These are phyloP conservation scores for Drosophila virilis DNA, from an alignment of 1,140 invertebrate genomes.

Conservation along the genomic window DNA sequence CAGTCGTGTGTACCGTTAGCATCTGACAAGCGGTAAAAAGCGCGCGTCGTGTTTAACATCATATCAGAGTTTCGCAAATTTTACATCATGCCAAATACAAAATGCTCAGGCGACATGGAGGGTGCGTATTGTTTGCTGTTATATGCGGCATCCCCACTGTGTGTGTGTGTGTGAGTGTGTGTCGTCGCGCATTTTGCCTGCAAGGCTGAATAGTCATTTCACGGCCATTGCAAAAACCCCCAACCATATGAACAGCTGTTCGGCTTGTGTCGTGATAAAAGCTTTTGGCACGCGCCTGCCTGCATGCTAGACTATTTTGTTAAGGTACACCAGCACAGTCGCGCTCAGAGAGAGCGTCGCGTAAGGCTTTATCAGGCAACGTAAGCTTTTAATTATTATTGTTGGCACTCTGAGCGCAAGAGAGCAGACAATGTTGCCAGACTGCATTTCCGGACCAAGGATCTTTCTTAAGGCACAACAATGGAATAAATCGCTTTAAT, in stretches of 20 bases:
- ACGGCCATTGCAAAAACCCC: slow-evolving; percentile 27
- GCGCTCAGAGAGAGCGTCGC: slow-evolving; percentile 1
- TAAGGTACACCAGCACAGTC: slow-evolving; percentile 1
- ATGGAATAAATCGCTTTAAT: too few species aligned
- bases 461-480: not conserved
- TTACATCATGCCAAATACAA: slow-evolving; percentile 68
- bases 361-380: slow-evolving; percentile 26
- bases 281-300: slow-evolving; percentile 66
- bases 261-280: slow-evolving; percentile 31
- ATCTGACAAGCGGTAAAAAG: slow-evolving; percentile 38
- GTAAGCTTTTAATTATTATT: slow-evolving; percentile 21
- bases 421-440: slow-evolving; percentile 30
- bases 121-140: slow-evolving; percentile 54
- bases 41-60: slow-evolving; percentile 22
- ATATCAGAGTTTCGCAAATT: slow-evolving; percentile 12
- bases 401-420: not conserved
- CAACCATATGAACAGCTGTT: slow-evolving; percentile 62
- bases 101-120: slow-evolving; percentile 61
- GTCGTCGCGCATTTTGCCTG: not conserved
- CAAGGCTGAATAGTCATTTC: slow-evolving; percentile 45
- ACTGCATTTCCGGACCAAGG: slow-evolving; percentile 12
- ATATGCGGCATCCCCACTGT: not conserved
- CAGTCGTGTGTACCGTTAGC: slow-evolving; percentile 59
- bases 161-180: slow-evolving; percentile 28
- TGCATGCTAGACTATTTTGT: slow-evolving; percentile 55